These are phyloP conservation scores for Trilocha varians DNA, from an alignment of 2,888 invertebrate genomes.

Conservation along the genomic window DNA sequence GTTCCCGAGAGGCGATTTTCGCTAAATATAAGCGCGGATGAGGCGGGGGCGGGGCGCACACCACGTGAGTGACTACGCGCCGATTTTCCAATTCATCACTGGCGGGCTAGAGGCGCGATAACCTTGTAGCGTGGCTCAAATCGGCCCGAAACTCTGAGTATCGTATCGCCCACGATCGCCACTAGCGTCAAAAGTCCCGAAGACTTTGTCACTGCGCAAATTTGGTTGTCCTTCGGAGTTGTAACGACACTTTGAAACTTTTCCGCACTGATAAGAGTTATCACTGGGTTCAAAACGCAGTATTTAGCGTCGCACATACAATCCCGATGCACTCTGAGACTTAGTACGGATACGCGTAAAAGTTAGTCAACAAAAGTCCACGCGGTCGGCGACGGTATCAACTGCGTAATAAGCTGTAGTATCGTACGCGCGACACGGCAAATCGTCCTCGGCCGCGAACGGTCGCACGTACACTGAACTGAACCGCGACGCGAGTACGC, in stretches of 20 bases:
- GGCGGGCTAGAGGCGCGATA: constrained; percentile 65
- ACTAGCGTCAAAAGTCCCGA: constrained; percentile 32
- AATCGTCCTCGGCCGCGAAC: constrained; percentile 54
- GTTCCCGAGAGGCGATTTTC: constrained; percentile 71
- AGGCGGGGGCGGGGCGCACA: constrained; percentile 65
- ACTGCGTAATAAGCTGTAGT: constrained; percentile 67
- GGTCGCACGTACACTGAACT: constrained; percentile 65
- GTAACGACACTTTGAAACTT: constrained; percentile 51
- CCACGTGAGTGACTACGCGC: constrained; percentile 73
- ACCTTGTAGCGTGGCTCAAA: constrained; percentile 69
- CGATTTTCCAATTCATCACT: constrained; percentile 73
- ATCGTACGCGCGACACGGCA: constrained; percentile 40
- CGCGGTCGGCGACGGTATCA: constrained; percentile 57
- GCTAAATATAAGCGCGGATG: constrained; percentile 67
- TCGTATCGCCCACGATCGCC: constrained; percentile 47
- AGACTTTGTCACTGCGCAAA: constrained; percentile 39
- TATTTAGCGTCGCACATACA: constrained; percentile 10
- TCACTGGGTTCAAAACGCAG: constrained; percentile 37
- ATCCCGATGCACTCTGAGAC: constrained; percentile 12
- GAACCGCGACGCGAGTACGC: constrained; percentile 31
- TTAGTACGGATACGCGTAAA: constrained; percentile 19
- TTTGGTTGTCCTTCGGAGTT: constrained; percentile 41
- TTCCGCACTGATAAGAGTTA: constrained; percentile 60
- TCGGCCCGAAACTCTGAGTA: constrained; percentile 48
- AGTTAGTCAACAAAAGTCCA: constrained; percentile 44